A percentile compares a stretch with the other conserved stretches of the same genome.
These are phyloP conservation scores for Paraescarpia echinospica DNA, from an alignment of 1,140 invertebrate species.

Conservation along the genomic window DNA sequence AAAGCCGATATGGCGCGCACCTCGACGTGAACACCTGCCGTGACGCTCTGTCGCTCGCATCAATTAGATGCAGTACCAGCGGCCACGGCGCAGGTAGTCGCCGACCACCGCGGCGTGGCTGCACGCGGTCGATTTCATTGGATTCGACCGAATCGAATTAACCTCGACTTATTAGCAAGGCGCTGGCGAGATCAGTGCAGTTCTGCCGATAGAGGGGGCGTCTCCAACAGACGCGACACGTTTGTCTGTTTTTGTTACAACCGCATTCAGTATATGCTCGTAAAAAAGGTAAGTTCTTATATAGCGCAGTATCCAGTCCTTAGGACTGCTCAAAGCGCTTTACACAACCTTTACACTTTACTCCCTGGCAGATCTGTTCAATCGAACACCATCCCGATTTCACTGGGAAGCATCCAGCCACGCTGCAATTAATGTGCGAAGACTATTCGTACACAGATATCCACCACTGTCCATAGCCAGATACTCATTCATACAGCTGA, in stretches of 20 bases:
- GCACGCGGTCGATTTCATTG: not conserved
- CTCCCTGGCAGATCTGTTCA: too few species aligned
- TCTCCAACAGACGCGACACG: not conserved
- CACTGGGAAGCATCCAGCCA: too few species aligned
- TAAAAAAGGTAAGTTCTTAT: not conserved
- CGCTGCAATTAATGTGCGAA: too few species aligned
- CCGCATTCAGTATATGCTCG: too few species aligned
- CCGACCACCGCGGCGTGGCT: not conserved
- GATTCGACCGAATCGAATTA: conserved; percentile 5
- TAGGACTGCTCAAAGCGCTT: too few species aligned
- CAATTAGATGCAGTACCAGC: not conserved
- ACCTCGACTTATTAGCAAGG: not conserved
- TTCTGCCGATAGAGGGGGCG: not conserved
- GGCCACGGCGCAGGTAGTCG: not conserved
- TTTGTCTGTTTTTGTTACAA: not conserved
- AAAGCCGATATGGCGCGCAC: not conserved
- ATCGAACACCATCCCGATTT: too few species aligned
- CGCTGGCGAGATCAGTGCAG: not conserved
- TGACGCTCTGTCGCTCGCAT: not conserved
- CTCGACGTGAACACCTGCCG: not conserved
- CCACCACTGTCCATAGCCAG: too few species aligned
- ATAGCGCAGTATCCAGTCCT: too few species aligned
- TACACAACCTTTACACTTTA: too few species aligned
- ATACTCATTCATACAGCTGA: too few species aligned
- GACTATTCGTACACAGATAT: too few species aligned